phyloP scores from a whole-genome alignment of 1,140 invertebrate species.

The Phortica variegata region DNA sequence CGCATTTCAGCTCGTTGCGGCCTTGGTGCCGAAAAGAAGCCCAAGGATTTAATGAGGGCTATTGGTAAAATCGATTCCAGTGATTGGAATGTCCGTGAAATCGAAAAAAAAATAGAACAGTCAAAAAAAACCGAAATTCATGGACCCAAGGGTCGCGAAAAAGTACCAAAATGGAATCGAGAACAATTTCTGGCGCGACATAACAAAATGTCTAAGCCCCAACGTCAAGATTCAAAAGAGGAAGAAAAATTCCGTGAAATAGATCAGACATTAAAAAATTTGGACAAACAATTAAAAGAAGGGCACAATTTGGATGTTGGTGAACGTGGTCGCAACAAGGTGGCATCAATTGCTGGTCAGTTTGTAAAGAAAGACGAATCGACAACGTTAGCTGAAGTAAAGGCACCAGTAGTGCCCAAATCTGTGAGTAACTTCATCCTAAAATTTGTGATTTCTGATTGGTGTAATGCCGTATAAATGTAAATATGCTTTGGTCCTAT shows the following conservation, averaged over 20 bases:
- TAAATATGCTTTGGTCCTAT: too few relatives aligned
- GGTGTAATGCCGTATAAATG: too few relatives aligned
- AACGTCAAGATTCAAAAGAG: conserved; percentile 62
- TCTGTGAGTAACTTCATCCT: conserved; percentile 64
- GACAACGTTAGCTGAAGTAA: conserved; percentile 31
- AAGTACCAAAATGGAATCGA: conserved; percentile 87
- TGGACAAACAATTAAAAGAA: conserved; percentile 80
- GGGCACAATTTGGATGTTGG: conserved; percentile 70
- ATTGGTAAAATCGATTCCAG: conserved; percentile 87
- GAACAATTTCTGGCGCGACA: conserved; percentile 83
- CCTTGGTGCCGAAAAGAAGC: conserved; percentile 70
- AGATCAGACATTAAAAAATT: conserved; percentile 76
- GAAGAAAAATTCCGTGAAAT: conserved; percentile 69
- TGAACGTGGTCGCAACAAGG: conserved; percentile 75
- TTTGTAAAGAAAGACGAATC: conserved; percentile 68
- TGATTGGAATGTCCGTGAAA: conserved; percentile 91
- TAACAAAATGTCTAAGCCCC: conserved; percentile 70
- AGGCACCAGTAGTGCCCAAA: conserved; percentile 59
- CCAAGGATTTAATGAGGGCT: conserved; percentile 80
- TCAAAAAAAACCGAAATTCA: conserved; percentile 69
- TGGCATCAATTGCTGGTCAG: conserved; percentile 83
- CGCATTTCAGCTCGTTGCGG: conserved; percentile 59
- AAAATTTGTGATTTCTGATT: too few relatives aligned
- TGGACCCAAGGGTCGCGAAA: conserved; percentile 67
- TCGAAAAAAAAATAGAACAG: conserved; percentile 87